These are phyloP conservation scores for Symphodus melops DNA, from an alignment of 2,113 vertebrate species.

Conservation along the genomic window DNA sequence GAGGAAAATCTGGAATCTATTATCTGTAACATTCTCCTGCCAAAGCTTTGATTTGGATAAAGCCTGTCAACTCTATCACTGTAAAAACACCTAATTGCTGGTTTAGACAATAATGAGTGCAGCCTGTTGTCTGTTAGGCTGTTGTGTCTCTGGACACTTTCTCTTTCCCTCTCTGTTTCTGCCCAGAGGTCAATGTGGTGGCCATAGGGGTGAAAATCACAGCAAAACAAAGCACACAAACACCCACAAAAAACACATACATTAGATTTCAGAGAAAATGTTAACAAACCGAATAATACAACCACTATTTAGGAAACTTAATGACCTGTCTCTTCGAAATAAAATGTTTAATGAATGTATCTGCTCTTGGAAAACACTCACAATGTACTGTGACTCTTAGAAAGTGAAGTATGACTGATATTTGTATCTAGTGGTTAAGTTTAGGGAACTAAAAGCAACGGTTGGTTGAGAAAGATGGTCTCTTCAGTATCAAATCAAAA, in stretches of 20 bases:
- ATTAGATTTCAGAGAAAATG: not conserved
- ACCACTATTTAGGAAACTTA: not conserved
- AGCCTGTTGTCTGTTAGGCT: slow-evolving; percentile 85
- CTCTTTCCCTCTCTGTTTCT: slow-evolving; percentile 81
- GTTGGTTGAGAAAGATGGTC: too few relatives aligned
- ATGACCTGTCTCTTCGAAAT: not conserved
- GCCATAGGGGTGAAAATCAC: slow-evolving; percentile 3
- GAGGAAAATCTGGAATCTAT: slow-evolving; percentile 86
- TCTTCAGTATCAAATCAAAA: too few relatives aligned
- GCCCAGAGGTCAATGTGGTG: slow-evolving; percentile 83
- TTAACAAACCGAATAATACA: not conserved
- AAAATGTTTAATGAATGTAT: not conserved
- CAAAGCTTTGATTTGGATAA: slow-evolving; percentile 88
- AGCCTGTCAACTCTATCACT: slow-evolving; percentile 89
- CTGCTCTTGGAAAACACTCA: not conserved
- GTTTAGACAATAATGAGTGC: slow-evolving; percentile 91
- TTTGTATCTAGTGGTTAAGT: too few relatives aligned
- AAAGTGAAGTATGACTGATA: not conserved
- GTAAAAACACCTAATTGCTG: slow-evolving; percentile 91
- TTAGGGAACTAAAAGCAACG: too few relatives aligned
- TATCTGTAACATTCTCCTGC: slow-evolving; percentile 54
- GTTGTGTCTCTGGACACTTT: slow-evolving; percentile 72
- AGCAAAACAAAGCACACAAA: not conserved
- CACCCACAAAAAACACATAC: not conserved
- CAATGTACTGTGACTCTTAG: not conserved